These are phyloP conservation scores for Drosophila limbata DNA, from an alignment of 2,888 invertebrate genomes.

Conservation along the genomic window DNA sequence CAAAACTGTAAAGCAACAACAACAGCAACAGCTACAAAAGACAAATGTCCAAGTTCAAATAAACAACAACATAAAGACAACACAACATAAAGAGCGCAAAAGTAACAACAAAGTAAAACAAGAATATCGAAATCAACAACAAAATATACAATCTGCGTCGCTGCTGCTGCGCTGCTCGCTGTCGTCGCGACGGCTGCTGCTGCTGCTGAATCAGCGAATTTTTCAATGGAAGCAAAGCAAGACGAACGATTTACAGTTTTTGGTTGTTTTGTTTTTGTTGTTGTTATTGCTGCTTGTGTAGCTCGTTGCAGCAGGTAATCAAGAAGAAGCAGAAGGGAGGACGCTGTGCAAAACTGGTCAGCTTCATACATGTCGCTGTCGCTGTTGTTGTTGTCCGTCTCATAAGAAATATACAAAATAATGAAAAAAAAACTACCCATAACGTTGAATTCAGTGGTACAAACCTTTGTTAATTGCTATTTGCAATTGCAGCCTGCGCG, in stretches of 20 bases:
- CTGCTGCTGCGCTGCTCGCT: slow-evolving; percentile 22
- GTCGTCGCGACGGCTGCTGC: slow-evolving; percentile 18
- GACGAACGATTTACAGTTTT: slow-evolving; percentile 62
- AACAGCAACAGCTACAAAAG: slow-evolving; percentile 33
- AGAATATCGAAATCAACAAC: slow-evolving; percentile 43
- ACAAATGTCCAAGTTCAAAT: slow-evolving; percentile 58
- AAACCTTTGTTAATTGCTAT: slow-evolving; percentile 48
- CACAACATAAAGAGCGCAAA: slow-evolving; percentile 25
- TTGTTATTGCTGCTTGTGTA: slow-evolving; percentile 15
- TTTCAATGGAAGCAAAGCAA: slow-evolving; percentile 63
- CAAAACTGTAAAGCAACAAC: slow-evolving; percentile 28
- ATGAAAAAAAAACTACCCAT: slow-evolving; percentile 39
- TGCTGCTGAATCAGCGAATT: slow-evolving; percentile 66
- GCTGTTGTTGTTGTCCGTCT: not conserved
- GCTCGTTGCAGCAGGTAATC: slow-evolving; percentile 57
- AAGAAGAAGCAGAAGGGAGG: slow-evolving; percentile 16
- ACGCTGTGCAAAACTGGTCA: slow-evolving; percentile 60
- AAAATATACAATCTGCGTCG: slow-evolving; percentile 43
- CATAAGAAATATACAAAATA: slow-evolving; percentile 22
- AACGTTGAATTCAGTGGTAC: slow-evolving; percentile 33
- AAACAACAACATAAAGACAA: slow-evolving; percentile 38
- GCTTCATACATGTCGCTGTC: slow-evolving; percentile 16
- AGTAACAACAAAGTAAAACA: slow-evolving; percentile 34
- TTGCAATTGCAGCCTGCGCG: slow-evolving; percentile 17
- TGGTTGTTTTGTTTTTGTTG: slow-evolving; percentile 35